These are phyloP conservation scores for Sympetrum striolatum DNA, from an alignment of 2,888 invertebrate species.

Conservation along the genomic window DNA sequence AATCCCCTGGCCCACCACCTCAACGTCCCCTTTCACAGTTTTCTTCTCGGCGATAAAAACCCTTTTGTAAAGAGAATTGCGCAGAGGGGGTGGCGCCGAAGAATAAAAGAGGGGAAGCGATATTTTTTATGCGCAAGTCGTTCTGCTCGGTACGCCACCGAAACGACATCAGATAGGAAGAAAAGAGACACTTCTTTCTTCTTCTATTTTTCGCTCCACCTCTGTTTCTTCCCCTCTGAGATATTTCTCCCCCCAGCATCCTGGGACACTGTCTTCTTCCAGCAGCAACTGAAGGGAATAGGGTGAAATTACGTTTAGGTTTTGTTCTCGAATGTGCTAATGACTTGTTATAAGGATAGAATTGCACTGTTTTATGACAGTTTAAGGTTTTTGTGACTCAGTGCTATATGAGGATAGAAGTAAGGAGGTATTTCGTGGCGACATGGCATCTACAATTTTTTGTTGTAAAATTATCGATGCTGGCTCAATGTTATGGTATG, in stretches of 20 bases:
- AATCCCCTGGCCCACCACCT: background rate
- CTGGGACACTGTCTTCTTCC: background rate
- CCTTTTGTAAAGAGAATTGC: background rate
- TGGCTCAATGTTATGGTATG: too few relatives aligned
- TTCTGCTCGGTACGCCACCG: slow-evolving; percentile 21
- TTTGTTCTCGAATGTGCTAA: background rate
- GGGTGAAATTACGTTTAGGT: too few relatives aligned
- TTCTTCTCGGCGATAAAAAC: slow-evolving; percentile 32
- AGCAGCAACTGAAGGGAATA: too few relatives aligned
- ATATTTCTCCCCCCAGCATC: background rate
- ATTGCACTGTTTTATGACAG: too few relatives aligned
- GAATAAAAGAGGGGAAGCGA: slow-evolving; percentile 12
- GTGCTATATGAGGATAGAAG: too few relatives aligned
- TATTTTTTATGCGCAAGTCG: slow-evolving; percentile 28
- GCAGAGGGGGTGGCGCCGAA: background rate
- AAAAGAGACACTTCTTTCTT: background rate
- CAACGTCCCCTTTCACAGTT: slow-evolving; percentile 12
- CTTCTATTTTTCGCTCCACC: background rate
- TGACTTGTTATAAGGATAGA: background rate
- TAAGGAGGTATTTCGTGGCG: too few relatives aligned
- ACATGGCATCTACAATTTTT: too few relatives aligned
- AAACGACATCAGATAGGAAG: slow-evolving; percentile 38
- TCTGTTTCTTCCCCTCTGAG: background rate
- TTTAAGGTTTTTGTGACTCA: too few relatives aligned
- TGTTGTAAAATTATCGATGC: too few relatives aligned